A percentile compares a stretch with the other conserved stretches of the same genome.
Conservation (phyloP, 2,888 invertebrate genomes). For the Carabus problematicus region DNA sequence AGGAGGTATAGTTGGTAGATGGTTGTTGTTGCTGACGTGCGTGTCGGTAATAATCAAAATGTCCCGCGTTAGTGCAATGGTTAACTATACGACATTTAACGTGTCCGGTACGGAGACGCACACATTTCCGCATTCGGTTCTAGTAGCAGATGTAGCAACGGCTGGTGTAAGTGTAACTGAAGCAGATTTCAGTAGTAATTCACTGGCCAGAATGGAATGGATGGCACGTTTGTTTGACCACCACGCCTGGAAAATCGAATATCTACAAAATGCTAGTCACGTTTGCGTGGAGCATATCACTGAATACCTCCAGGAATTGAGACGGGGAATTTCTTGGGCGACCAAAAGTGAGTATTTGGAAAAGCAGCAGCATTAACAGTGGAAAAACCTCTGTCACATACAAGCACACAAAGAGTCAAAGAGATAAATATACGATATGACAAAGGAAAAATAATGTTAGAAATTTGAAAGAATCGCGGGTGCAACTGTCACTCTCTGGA, state of each 20-base stretch:
- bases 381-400: no score
- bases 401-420: no score
- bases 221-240: constrained; percentile 71
- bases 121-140: constrained; percentile 3
- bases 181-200: background rate
- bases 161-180: no score
- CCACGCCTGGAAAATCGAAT: constrained; percentile 62
- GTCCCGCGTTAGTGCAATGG: constrained; percentile 16
- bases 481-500: background rate
- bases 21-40: constrained; percentile 3
- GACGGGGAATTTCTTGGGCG: constrained; percentile 74
- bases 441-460: no score
- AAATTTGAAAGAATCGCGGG: background rate
- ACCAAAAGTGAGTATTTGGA: constrained; percentile 76
- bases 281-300: constrained; percentile 66
- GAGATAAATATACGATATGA: background rate
- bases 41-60: constrained; percentile 17
- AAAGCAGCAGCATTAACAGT: no score
- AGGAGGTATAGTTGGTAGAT: background rate
- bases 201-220: constrained; percentile 59
- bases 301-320: constrained; percentile 65
- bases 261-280: constrained; percentile 62
- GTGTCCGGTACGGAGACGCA: constrained; percentile 2
- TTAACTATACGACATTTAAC: constrained; percentile 7
- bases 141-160: background rate